Percentiles rank a stretch among this genome's conserved stretches.
Conservation (phyloP, 2,888 invertebrate genomes). For the Drosophila eohydei region DNA sequence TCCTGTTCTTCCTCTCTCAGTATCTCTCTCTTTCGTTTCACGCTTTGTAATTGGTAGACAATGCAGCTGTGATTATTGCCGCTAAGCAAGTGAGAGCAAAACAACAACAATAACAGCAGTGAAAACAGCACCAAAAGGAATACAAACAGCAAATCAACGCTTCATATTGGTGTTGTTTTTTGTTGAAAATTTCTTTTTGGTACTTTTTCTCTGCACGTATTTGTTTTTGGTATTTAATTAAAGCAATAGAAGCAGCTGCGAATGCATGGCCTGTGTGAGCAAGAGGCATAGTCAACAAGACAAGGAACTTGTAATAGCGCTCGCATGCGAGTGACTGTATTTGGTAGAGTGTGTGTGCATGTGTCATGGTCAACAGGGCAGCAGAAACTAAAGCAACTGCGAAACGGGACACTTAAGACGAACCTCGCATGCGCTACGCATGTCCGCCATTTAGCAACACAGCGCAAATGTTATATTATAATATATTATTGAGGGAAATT, state of each 20-base stretch:
- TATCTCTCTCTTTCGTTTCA: not conserved
- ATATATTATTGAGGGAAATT: not conserved
- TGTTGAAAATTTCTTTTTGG: slow-evolving; percentile 39
- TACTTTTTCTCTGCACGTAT: slow-evolving; percentile 12
- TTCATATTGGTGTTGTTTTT: slow-evolving; percentile 43
- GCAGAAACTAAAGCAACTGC: slow-evolving; percentile 4
- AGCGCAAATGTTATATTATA: not conserved
- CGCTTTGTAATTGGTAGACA: slow-evolving; percentile 43
- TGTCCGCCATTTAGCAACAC: not conserved
- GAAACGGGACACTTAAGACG: slow-evolving; percentile 8
- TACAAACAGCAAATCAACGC: slow-evolving; percentile 21
- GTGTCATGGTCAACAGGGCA: slow-evolving; percentile 64
- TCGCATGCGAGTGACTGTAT: not conserved
- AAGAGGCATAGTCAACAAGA: slow-evolving; percentile 4
- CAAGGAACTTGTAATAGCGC: slow-evolving; percentile 1
- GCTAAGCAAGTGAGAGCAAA: slow-evolving; percentile 19
- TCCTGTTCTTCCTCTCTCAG: not conserved
- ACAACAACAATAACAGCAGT: slow-evolving; percentile 7
- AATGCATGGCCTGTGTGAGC: slow-evolving; percentile 5
- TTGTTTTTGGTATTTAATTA: slow-evolving; percentile 52
- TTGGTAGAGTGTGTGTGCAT: slow-evolving; percentile 28
- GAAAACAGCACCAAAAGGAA: slow-evolving; percentile 2
- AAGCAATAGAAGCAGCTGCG: slow-evolving; percentile 15
- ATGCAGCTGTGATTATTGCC: slow-evolving; percentile 67
- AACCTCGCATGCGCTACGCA: slow-evolving; percentile 16